phyloP scores from a whole-genome alignment of 2,888 invertebrate genomes.

The Calameuta filiformis region DNA sequence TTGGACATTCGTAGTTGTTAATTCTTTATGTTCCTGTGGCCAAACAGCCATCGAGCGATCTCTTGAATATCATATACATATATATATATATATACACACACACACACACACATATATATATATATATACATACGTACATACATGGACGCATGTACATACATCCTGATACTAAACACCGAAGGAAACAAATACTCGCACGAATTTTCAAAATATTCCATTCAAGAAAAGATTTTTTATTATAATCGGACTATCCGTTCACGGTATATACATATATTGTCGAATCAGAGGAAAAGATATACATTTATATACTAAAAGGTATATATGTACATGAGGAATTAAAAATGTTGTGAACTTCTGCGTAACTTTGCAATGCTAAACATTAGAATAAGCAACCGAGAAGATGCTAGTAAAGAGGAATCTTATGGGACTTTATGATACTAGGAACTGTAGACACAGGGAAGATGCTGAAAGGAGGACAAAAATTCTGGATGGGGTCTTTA shows the following conservation, averaged over 20 bases:
- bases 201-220: constrained; percentile 11
- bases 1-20: constrained; percentile 31
- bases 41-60: constrained; percentile 58
- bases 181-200: background rate
- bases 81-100: constrained; percentile 6
- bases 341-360: constrained; percentile 15
- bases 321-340: background rate
- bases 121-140: constrained; percentile 17
- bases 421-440: background rate
- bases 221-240: constrained; percentile 21
- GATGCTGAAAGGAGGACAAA: background rate
- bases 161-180: constrained; percentile 4
- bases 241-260: constrained; percentile 34
- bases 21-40: constrained; percentile 62
- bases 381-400: background rate
- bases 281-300: constrained; percentile 24
- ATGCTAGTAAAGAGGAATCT: background rate
- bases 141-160: constrained; percentile 11
- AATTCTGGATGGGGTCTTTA: background rate
- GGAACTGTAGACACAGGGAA: background rate
- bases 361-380: background rate
- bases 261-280: constrained; percentile 31
- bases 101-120: constrained; percentile 32
- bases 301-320: constrained; percentile 19
- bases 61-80: constrained; percentile 51